Evolutionary conservation across 2,113 vertebrate species (phyloP), one percentile per base, ranked within the genome.

Genomic region (Romanogobio albipinnatus): DNA sequence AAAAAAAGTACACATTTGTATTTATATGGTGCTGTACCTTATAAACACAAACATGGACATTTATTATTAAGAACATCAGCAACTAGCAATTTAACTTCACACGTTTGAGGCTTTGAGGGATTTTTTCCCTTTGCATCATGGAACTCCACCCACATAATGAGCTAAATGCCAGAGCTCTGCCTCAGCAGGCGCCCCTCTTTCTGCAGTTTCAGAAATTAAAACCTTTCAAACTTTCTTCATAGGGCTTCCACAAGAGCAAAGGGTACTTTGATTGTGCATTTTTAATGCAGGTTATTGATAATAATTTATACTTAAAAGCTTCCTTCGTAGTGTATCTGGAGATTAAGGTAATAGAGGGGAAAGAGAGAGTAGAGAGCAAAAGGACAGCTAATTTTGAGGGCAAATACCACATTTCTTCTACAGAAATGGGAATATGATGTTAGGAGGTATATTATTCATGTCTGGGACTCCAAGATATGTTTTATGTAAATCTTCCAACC

Each of bases 231-330:
- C 0, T 7, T 36, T 14, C 53, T 59, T 81, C 47, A 43, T 17
- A 33, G 2, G 33, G 26, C n/a, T 78, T 49, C 19, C 68, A 22
- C 33, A 43, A 39, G 51, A 84, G 45, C n/a, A 64, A 80, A 53
- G 2, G 5, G 71, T 19, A 59, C 49, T 77, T 58, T 56, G 56
- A 78, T 36, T 56, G 39, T n/a, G 6, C 53, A 66, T 88, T 82
- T 73, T 71, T 77, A 87, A 87, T 75, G 75, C 81, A 87, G 43
- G 71, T 43, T 68, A 83, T 43, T 14, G 26, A 75, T 59, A 84
- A 36, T 85, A 76, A 87, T 87, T 83, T 79, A 85, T 80, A 61
- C 76, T 82, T 82, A 81, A 76, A 82, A 39, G 71, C 62, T 24
- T 36, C 26, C 47, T 66, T 68, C 24, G 7, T 9, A 56, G 76